Evolutionary conservation across 2,888 invertebrate species (phyloP), one percentile per base, ranked within the genome.

Genomic region (Willowsia nigromaculata): DNA sequence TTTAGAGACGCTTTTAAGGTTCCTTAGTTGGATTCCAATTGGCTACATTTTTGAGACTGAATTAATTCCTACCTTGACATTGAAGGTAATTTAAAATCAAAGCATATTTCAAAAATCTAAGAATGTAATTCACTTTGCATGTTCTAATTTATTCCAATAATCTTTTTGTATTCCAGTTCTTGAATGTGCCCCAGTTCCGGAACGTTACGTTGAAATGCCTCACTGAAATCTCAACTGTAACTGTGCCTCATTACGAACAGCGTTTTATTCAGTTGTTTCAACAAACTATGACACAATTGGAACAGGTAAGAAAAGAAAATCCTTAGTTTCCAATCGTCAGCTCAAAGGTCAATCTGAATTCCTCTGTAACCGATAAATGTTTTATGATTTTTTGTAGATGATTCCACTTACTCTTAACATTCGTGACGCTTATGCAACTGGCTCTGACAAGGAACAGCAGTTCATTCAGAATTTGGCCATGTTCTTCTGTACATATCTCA

Each of bases 21-120:
- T 99, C 95, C 95, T 99, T 59, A 99, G 99, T 94, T 99, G 99
- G 99, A 99, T 99, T 93, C 99, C 99, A n/a, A 95, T 99, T 91
- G 99, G 99, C 13, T 99, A 99, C 94, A 99, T 99, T 94, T 99
- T 99, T 95, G 99, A 99, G 95, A 99, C 99, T 92, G 98, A 98
- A 94, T 95, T 99, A 85, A 98, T 99, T 93, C 96, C 96, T 93
- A 98, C 98, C 84, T 95, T 99, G 85, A 97, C 98, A 93, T 97
- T 96, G 94, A 99, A 99, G 94, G 95, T 95, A 93, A 92, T 88
- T 85, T 78, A 18, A 15, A 3, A 13, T 18, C 9, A 71, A 37
- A 37, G 22, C 9, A 18, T 74, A 22, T 15, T 18, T 53, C 33
- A 9, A 2, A 33, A 37, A 30, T 9, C 15, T 33, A 1, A 65